Evolutionary conservation across 2,797 vertebrate genomes (phyloP), one percentile per base, ranked within the genome.

Genomic region (Chaunax sp.): DNA sequence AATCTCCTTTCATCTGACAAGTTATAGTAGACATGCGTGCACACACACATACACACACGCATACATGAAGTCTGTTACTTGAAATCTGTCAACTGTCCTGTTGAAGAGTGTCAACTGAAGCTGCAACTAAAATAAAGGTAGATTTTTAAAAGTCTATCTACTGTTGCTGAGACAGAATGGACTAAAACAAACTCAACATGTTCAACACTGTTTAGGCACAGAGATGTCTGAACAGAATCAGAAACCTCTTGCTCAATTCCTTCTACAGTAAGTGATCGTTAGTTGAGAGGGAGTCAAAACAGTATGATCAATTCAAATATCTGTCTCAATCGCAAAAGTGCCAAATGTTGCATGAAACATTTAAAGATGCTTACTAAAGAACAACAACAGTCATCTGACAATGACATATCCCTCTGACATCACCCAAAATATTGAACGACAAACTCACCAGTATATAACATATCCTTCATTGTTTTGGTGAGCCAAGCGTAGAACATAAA

Each of bases 1-100:
- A 63, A 74, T 63, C 38, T 69, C 23, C 69, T 90, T 88, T 89
- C 81, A 89, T 88, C 79, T 56, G 57, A 65, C 30, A 49, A 23
- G 53, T 26, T 64, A 43, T 14, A 64, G 20, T 6, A 25, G 18
- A n/a, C n/a, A n/a, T n/a, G 14, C 38, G 38, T 11, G 1, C 8
- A 25, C 20, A 18, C 15, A 37, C n/a, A n/a, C n/a, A n/a, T n/a
- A n/a, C n/a, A n/a, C n/a, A n/a, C n/a, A n/a, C n/a, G n/a, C n/a
- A n/a, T n/a, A n/a, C n/a, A n/a, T n/a, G n/a, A n/a, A n/a, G n/a
- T n/a, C n/a, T n/a, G n/a, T n/a, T n/a, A n/a, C n/a, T n/a, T n/a
- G n/a, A n/a, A n/a, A n/a, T n/a, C n/a, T n/a, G n/a, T n/a, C 16
- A 6, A 23, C n/a, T 0, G 19, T n/a, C n/a, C 58, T 45, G 40